Percentiles rank a stretch among this genome's conserved stretches.
These are phyloP conservation scores for Esox lucius DNA, from an alignment of 2,797 vertebrate species.

Conservation along the genomic window DNA sequence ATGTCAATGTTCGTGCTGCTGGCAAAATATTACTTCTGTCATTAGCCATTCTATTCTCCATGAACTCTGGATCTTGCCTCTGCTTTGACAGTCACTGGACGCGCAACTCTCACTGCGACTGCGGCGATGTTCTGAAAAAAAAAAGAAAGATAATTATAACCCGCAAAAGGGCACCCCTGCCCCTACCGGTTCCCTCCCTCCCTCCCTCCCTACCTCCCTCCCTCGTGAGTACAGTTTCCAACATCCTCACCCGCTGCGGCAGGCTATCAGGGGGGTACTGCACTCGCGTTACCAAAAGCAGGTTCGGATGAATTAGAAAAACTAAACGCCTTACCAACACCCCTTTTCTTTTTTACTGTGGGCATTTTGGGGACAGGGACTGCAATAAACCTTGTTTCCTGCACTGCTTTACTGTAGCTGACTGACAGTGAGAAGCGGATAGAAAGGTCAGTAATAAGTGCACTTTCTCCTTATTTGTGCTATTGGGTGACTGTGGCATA, in stretches of 20 bases:
- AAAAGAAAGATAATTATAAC: background rate
- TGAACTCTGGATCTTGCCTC: constrained; percentile 15
- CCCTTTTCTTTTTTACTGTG: constrained; percentile 40
- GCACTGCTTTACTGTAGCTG: constrained; percentile 26
- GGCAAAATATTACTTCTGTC: too few relatives aligned
- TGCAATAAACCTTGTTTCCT: constrained; percentile 38
- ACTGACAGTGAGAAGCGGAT: constrained; percentile 56
- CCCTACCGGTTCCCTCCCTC: constrained; percentile 67
- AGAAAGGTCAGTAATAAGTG: constrained; percentile 73
- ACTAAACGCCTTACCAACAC: constrained; percentile 21
- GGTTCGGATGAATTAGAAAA: constrained; percentile 71
- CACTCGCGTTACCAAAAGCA: constrained; percentile 42
- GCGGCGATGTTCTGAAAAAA: background rate
- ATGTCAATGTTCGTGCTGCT: too few relatives aligned
- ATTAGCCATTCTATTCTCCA: background rate
- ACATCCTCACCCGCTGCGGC: constrained; percentile 69
- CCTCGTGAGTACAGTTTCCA: constrained; percentile 56
- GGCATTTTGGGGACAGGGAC: constrained; percentile 39
- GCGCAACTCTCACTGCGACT: constrained; percentile 15
- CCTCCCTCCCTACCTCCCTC: constrained; percentile 48
- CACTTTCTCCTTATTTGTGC: constrained; percentile 10
- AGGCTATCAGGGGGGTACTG: constrained; percentile 63
- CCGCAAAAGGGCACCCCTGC: background rate
- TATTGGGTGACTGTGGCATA: background rate
- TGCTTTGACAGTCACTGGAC: constrained; percentile 65